phyloP scores from a whole-genome alignment of 1,140 invertebrate species.

The Drosophila serrata region DNA sequence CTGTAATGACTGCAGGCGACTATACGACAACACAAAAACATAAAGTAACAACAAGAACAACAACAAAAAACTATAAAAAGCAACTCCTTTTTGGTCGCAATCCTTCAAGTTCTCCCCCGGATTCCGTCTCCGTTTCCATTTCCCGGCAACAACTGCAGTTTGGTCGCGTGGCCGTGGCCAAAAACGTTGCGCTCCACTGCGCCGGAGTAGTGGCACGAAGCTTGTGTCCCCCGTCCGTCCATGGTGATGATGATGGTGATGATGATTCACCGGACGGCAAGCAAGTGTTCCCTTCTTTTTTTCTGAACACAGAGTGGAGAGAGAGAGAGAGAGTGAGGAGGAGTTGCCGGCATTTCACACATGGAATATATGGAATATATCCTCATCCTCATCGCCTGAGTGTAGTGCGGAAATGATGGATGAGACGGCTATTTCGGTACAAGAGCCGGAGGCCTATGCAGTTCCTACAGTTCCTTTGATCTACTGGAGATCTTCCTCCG shows the following conservation, averaged over 20 bases:
- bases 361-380: conserved; percentile 12
- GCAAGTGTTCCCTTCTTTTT: conserved; percentile 13
- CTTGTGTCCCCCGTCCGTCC: not conserved
- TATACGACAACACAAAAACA: not conserved
- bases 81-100: conserved; percentile 37
- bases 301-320: not conserved
- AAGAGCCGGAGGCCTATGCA: not conserved
- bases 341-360: conserved; percentile 40
- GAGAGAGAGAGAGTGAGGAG: not conserved
- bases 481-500: conserved; percentile 2
- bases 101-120: conserved; percentile 42
- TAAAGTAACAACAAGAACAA: not conserved
- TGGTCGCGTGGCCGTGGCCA: conserved; percentile 62
- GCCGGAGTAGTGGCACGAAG: conserved; percentile 42
- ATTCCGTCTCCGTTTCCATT: not conserved
- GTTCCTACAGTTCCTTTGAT: conserved; percentile 27
- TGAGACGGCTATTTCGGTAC: conserved; percentile 56
- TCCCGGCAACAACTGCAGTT: conserved; percentile 54
- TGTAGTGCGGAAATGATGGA: conserved; percentile 51
- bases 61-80: conserved; percentile 48
- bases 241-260: not conserved
- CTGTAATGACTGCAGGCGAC: conserved; percentile 29
- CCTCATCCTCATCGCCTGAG: conserved; percentile 1
- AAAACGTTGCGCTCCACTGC: conserved; percentile 54
- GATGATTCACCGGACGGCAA: conserved; percentile 46